Evolutionary conservation across 2,797 vertebrate genomes (phyloP), one percentile per base, ranked within the genome.

Genomic region (Falco novaeseelandiae): DNA sequence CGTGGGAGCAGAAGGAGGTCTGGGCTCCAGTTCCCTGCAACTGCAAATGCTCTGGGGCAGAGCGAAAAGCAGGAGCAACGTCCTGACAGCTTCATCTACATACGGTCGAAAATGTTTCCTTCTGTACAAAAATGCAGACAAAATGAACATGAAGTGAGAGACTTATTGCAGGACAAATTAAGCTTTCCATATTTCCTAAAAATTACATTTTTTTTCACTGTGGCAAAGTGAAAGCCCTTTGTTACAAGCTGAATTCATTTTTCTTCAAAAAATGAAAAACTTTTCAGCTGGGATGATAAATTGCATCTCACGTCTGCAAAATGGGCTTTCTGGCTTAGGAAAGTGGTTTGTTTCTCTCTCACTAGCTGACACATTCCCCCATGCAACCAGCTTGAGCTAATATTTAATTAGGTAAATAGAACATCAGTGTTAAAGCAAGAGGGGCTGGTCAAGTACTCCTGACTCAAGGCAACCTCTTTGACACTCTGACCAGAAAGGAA

Each of bases 341-440:
- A 71, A 57, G 20, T 8, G 5, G 1, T 0, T 1, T 34, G 58
- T 83, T 71, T 36, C 16, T 38, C 34, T 91, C 51, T 67, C 32
- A 5, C n/a, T 55, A 26, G 22, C 30, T 72, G 55, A 38, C 29
- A 10, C 3, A 16, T 69, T 93, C 52, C 32, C 15, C 44, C n/a
- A n/a, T 2, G 5, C 51, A 71, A 92, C 85, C 12, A 87, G 49
- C 42, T 82, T 90, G 62, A 90, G 57, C 40, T 80, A 90, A 63
- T 63, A 65, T 78, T 92, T 92, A 84, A 67, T 90, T 66, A 57
- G 66, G 61, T 71, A 85, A 94, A 87, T 32, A 93, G 66, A 87
- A 70, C 18, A 59, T 82, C 38, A 62, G 3, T 38, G 14, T 87
- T 77, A 55, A 42, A 87, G 26, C 66, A 89, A 67, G 67, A 92